phyloP scores from a whole-genome alignment of 2,113 vertebrate genomes.

The Heterocephalus glaber region DNA sequence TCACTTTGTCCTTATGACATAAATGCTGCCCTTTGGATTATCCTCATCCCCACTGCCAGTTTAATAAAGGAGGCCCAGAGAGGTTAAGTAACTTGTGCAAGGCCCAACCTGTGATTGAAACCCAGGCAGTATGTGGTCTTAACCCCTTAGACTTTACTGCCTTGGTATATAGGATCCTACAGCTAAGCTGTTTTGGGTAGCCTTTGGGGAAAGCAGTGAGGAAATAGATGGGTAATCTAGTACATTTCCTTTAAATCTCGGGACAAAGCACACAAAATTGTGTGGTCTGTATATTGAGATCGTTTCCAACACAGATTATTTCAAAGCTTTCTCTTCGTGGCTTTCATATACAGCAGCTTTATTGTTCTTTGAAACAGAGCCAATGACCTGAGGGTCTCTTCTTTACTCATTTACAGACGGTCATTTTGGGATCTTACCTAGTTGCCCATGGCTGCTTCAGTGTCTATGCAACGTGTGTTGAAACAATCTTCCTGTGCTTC shows the following conservation, averaged over 20 bases:
- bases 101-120: background rate
- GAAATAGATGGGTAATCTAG: background rate
- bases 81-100: background rate
- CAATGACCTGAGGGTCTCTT: background rate
- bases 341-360: background rate
- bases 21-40: background rate
- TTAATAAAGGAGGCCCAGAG: background rate
- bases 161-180: background rate
- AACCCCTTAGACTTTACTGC: background rate
- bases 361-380: background rate
- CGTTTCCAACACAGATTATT: background rate
- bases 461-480: slow-evolving; percentile 98
- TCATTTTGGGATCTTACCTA: slow-evolving; percentile 94
- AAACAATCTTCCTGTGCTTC: slow-evolving; percentile 98
- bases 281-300: background rate
- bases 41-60: background rate
- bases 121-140: background rate
- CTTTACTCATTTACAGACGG: slow-evolving; percentile 87
- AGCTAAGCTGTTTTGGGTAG: background rate
- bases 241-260: background rate
- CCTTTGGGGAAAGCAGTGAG: background rate
- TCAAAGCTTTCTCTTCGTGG: background rate
- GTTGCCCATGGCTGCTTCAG: slow-evolving; percentile 97
- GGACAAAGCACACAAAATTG: background rate
- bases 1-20: background rate